A percentile compares a stretch with the other conserved stretches of the same genome.
These are phyloP conservation scores for Phenganax subtilis DNA, from an alignment of 92 coral and sea anemone genomes.

Conservation along the genomic window DNA sequence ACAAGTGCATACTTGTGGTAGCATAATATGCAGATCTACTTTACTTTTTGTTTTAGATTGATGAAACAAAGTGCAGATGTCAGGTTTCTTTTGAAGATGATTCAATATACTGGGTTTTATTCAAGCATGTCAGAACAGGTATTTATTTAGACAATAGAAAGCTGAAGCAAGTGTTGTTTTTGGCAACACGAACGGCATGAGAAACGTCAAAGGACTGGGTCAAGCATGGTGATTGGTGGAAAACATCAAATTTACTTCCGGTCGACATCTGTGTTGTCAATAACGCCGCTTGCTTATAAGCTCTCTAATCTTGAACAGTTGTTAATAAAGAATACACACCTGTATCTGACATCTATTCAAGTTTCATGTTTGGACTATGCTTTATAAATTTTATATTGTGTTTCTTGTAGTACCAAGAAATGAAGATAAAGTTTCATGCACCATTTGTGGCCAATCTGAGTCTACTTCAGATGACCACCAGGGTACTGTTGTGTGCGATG, in stretches of 20 bases:
- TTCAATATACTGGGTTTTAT: slow-evolving; percentile 29
- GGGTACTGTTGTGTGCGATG: slow-evolving; percentile 12
- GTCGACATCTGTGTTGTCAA: too few species aligned
- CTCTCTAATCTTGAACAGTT: not conserved
- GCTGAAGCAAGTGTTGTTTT: too few species aligned
- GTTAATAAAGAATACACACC: not conserved
- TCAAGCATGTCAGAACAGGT: slow-evolving; percentile 36
- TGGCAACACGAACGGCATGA: too few species aligned
- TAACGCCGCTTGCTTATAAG: not conserved
- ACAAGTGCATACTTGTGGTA: not conserved
- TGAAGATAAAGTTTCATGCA: not conserved
- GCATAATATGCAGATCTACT: not conserved
- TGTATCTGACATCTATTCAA: not conserved
- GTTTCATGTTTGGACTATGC: too few species aligned
- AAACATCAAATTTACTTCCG: too few species aligned
- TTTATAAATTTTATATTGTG: not conserved
- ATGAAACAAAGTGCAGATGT: slow-evolving; percentile 20
- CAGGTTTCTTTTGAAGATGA: slow-evolving; percentile 34
- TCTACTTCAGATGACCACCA: slow-evolving; percentile 3
- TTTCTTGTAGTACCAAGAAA: not conserved
- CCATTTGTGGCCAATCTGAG: slow-evolving; percentile 11
- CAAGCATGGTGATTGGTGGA: too few species aligned
- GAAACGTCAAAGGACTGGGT: too few species aligned
- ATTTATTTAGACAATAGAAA: not conserved
- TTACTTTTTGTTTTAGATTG: slow-evolving; percentile 1